phyloP scores from a whole-genome alignment of 2,113 vertebrate species.

The Dryoscopus gambensis region DNA sequence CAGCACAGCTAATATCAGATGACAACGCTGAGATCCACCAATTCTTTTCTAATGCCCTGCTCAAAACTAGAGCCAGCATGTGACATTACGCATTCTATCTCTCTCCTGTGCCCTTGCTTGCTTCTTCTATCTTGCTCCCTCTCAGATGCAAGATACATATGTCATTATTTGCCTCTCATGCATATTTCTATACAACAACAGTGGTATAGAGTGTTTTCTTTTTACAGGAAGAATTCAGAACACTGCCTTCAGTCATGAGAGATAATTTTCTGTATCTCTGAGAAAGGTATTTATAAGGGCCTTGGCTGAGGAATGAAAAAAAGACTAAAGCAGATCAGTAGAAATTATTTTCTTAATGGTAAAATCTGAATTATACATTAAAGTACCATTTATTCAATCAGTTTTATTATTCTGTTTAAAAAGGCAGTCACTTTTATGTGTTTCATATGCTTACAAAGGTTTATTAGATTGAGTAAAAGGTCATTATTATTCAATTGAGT shows the following conservation, averaged over 20 bases:
- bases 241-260: neutral
- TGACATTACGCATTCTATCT: neutral
- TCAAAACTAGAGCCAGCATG: neutral
- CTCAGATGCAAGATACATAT: neutral
- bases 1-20: neutral
- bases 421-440: neutral
- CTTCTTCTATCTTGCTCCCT: neutral
- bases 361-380: conserved; percentile 55
- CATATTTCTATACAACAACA: neutral
- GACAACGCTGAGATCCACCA: neutral
- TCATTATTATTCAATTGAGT: conserved; percentile 16
- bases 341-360: conserved; percentile 41
- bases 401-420: conserved; percentile 41
- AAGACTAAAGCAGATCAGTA: neutral
- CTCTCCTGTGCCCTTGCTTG: neutral
- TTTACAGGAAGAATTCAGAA: neutral
- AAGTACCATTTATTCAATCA: conserved; percentile 31
- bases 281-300: neutral
- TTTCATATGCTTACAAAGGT: conserved; percentile 12
- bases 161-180: neutral
- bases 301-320: neutral
- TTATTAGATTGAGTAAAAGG: conserved; percentile 23
- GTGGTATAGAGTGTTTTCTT: neutral
- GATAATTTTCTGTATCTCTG: neutral
- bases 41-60: conserved; percentile 1